Base-by-base conservation (phyloP, 2,888 invertebrate genomes). In the Cerastis leucographa region DNA sequence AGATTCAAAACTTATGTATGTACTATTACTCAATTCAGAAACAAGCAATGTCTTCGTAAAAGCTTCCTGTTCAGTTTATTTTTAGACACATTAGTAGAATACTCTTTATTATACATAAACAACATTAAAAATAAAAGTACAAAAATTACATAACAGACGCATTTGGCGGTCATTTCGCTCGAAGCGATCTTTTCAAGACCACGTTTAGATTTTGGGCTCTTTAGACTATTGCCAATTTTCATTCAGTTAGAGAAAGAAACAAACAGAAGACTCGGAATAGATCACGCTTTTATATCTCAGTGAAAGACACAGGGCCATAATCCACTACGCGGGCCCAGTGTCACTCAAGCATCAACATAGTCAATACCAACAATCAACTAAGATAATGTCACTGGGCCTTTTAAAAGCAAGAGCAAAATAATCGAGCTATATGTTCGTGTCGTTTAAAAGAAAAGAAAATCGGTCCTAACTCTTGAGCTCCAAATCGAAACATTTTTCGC, bases 381-480 rank as follows among this genome's bases (percentile, higher is more conserved):
- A 22, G 51, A 51, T n/a, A n/a, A 54, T 25, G 14, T 14, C 14
- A 7, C 14, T 1, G 14, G n/a, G 22, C 56, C 14, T 56, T 14
- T 54, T 54, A n/a, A 54, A n/a, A 54, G 6, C 6, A 14, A 56
- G 56, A n/a, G 25, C 25, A 25, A 25, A 29, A 61, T n/a, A 62
- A 62, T 40, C 12, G 62, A 22, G 40, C 22, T 64, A n/a, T 25
- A 42, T 17, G n/a, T 42, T 25, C 42, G n/a, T 17, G 5, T 42
- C 14, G 8, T n/a, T 64, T 42, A 25, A 42, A 62, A 42, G 29
- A 64, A 70, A 64, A 67, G 17, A 59, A 49, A 76, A 35, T 42
- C n/a, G 54, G 4, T 14, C 35, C 14, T 46, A 61, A 80, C 59
- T 71, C 7, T 71, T 9, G n/a, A 44, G 29, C 40, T 42, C 71